These are phyloP conservation scores for Labroides dimidiatus DNA, from an alignment of 2,797 vertebrate species.

Conservation along the genomic window DNA sequence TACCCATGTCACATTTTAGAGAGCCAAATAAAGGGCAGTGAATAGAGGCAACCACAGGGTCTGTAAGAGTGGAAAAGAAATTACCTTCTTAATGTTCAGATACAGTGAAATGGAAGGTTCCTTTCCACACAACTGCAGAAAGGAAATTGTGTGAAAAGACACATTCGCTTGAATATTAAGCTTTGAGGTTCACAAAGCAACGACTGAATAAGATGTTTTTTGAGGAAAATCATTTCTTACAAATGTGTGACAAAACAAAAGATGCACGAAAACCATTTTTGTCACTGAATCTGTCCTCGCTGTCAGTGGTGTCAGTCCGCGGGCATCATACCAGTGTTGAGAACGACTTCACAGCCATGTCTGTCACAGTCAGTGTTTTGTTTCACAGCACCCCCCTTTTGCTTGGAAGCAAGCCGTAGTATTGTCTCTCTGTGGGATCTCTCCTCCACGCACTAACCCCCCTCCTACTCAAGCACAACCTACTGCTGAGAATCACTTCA, in stretches of 20 bases:
- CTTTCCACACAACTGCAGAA: neutral
- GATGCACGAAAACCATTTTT: slow-evolving; percentile 27
- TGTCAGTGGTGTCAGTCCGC: slow-evolving; percentile 48
- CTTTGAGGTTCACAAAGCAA: neutral
- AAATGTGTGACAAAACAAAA: slow-evolving; percentile 47
- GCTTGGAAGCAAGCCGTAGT: slow-evolving; percentile 31
- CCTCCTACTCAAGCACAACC: slow-evolving; percentile 11
- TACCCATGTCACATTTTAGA: slow-evolving; percentile 4
- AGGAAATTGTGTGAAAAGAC: neutral
- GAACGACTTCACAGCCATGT: slow-evolving; percentile 58
- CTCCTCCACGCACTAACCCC: slow-evolving; percentile 34
- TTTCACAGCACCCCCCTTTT: slow-evolving; percentile 41
- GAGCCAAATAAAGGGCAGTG: neutral
- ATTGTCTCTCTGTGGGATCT: slow-evolving; percentile 45
- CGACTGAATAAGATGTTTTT: slow-evolving; percentile 2
- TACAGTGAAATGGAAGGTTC: neutral
- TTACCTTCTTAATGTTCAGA: neutral
- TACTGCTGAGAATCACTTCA: slow-evolving; percentile 59
- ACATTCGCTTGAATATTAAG: neutral
- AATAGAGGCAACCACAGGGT: neutral
- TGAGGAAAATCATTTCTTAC: slow-evolving; percentile 10
- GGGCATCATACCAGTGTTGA: slow-evolving; percentile 33
- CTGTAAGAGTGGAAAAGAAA: neutral
- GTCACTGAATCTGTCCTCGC: slow-evolving; percentile 38
- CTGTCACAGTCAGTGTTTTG: slow-evolving; percentile 36